Evolutionary conservation across 2,888 invertebrate species (phyloP), one percentile per base, ranked within the genome.

Genomic region (Ormyrus rosae): DNA sequence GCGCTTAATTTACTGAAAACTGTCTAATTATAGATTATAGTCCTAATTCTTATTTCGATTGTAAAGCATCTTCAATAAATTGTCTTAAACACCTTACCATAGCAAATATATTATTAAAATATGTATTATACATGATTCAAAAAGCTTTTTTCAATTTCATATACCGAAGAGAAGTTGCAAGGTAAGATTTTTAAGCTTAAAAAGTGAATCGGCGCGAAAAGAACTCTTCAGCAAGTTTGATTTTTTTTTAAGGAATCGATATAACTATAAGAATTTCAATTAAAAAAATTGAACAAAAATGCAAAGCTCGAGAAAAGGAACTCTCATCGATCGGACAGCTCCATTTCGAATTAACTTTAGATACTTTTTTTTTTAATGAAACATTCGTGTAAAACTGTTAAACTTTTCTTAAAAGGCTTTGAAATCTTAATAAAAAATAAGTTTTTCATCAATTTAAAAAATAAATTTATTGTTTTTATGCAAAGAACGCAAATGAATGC

Each of bases 1-100:
- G 58, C 63, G 55, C 56, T 63, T 69, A 64, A 9, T n/a, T 64
- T 74, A 74, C 74, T 80, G 74, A 65, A 80, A 80, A 80, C 70
- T 74, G 53, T 74, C 79, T 79, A 63, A 69, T 63, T 10, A 70
- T 11, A 13, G 46, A 70, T 34, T 73, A 73, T 61, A 68, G 11
- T 6, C 58, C 19, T 58, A 10, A 63, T 19, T 19, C 19, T 19
- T 19, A 19, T 53, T 46, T 46, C 6, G 13, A 19, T 58, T 65
- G 45, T 50, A 6, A 72, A 13, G 72, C 55, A 72, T 60, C 19
- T 55, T n/a, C 58, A 67, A 8, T 3, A 5, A 67, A 13, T 50
- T 34, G 48, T 45, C 61, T 53, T 13, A 51, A 60, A 67, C 53
- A 61, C 10, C 45, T 68, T 61, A 53, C 51, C 53, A 9, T 48